Conservation (phyloP, 2,888 invertebrate genomes). For the Mellilla xanthometata region DNA sequence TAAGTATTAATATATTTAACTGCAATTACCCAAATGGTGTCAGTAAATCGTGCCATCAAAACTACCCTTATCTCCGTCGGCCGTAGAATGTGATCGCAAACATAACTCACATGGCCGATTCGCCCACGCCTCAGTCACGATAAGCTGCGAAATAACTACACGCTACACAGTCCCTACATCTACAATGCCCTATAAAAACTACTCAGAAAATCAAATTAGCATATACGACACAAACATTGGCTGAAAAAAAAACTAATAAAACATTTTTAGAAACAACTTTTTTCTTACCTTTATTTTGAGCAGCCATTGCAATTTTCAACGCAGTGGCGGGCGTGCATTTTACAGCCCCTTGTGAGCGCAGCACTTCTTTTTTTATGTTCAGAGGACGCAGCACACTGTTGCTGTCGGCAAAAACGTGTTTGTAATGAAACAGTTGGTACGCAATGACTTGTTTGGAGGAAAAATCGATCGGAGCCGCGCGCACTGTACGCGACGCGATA, state of each 20-base stretch:
- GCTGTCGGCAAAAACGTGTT: constrained; percentile 60
- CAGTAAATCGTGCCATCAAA: constrained; percentile 32
- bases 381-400: constrained; percentile 36
- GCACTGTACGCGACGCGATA: constrained; percentile 67
- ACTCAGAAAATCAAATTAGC: constrained; percentile 38
- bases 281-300: constrained; percentile 70
- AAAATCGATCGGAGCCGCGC: constrained; percentile 77
- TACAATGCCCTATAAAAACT: constrained; percentile 43
- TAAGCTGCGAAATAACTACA: constrained; percentile 45
- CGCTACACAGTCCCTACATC: too few relatives aligned
- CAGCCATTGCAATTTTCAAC: constrained; percentile 62
- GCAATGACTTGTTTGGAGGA: constrained; percentile 70
- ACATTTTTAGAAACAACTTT: constrained; percentile 15
- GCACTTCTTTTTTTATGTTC: constrained; percentile 28
- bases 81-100: constrained; percentile 59
- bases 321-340: constrained; percentile 56
- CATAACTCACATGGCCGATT: constrained; percentile 64
- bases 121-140: constrained; percentile 72
- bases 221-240: constrained; percentile 26
- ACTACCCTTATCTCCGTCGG: constrained; percentile 51
- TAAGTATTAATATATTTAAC: constrained; percentile 11
- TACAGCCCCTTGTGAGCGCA: constrained; percentile 27
- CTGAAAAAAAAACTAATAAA: constrained; percentile 10
- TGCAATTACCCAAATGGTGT: constrained; percentile 9
- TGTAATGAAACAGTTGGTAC: constrained; percentile 64